phyloP scores from a whole-genome alignment of 2,113 vertebrate species.

The Hydropotes inermis region DNA sequence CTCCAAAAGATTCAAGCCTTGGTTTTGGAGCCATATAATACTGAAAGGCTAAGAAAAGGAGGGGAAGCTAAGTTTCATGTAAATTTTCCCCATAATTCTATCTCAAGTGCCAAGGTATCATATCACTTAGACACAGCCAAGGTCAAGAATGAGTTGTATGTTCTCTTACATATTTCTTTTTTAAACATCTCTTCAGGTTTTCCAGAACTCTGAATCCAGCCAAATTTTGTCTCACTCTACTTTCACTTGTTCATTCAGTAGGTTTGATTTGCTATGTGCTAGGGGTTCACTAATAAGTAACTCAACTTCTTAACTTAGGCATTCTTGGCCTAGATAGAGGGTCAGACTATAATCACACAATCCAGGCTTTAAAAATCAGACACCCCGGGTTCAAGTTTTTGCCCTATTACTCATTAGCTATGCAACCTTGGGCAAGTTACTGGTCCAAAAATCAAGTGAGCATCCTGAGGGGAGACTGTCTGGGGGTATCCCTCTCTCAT shows the following conservation, averaged over 20 bases:
- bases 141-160: background rate
- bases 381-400: background rate
- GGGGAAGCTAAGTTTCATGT: background rate
- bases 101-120: background rate
- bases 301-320: background rate
- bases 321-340: background rate
- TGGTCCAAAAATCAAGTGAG: background rate
- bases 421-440: background rate
- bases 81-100: background rate
- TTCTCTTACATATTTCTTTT: background rate
- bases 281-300: background rate
- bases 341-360: background rate
- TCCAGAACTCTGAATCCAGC: background rate
- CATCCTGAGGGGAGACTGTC: background rate
- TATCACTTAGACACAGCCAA: background rate
- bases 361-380: background rate
- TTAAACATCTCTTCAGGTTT: background rate
- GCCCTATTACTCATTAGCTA: background rate
- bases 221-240: background rate
- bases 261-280: background rate
- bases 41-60: background rate
- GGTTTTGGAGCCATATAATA: background rate
- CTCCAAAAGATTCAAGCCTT: background rate
- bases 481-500: background rate
- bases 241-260: background rate